Conservation (phyloP, 2,113 vertebrate species). For the rat (Rattus norvegicus) region GRCr8 NC_086039.1:4954001-4954500, state of each 20-base stretch:
- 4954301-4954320: not conserved
- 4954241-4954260: not conserved
- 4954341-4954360: not conserved
- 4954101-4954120: too few species aligned
- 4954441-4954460: not conserved
- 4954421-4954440: not conserved
- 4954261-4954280: not conserved
- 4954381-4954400: not conserved
- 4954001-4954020: too few species aligned
- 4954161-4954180: not conserved
- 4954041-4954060: too few species aligned
- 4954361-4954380: not conserved
- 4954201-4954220: not conserved
- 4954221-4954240: not conserved
- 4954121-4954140: not conserved
- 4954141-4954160: not conserved
- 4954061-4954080: too few species aligned
- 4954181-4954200: not conserved
- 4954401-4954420: not conserved
- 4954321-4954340: not conserved
- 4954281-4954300: not conserved
- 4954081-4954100: too few species aligned
- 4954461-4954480: not conserved
- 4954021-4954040: too few species aligned
- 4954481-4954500: too few species aligned